These are phyloP conservation scores for Drosophila malerkotliana DNA, from an alignment of 1,140 invertebrate genomes.

Conservation along the genomic window DNA sequence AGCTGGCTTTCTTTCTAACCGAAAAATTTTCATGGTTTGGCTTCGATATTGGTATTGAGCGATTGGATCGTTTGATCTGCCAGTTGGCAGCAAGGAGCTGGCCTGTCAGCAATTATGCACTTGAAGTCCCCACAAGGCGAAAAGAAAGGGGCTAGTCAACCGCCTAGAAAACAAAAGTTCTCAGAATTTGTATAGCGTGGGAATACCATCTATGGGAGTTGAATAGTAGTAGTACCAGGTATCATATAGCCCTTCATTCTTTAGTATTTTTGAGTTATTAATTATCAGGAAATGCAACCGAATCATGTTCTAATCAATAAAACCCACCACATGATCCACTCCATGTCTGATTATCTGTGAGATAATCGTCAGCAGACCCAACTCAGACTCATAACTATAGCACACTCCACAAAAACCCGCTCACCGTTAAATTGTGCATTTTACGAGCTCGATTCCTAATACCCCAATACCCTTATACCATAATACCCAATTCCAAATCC, in stretches of 20 bases:
- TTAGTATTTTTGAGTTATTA: not conserved
- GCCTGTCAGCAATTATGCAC: slow-evolving; percentile 74
- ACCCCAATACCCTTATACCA: not conserved
- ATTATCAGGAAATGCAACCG: slow-evolving; percentile 11
- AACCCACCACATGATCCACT: slow-evolving; percentile 30
- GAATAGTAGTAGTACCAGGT: not conserved
- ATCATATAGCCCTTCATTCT: not conserved
- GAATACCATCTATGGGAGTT: slow-evolving; percentile 17
- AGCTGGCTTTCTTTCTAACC: slow-evolving; percentile 55
- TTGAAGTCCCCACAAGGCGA: slow-evolving; percentile 26
- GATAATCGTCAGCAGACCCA: slow-evolving; percentile 45
- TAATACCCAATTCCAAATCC: slow-evolving; percentile 20
- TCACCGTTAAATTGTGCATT: slow-evolving; percentile 71
- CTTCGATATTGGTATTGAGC: slow-evolving; percentile 72
- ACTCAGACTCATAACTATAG: slow-evolving; percentile 47
- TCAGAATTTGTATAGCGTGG: slow-evolving; percentile 49
- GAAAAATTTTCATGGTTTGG: slow-evolving; percentile 2
- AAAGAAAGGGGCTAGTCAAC: slow-evolving; percentile 40
- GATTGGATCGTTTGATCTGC: slow-evolving; percentile 46
- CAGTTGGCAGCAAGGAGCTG: slow-evolving; percentile 55
- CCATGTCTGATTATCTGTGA: slow-evolving; percentile 37
- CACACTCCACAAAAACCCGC: slow-evolving; percentile 63
- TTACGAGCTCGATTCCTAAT: slow-evolving; percentile 50
- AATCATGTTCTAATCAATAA: slow-evolving; percentile 51
- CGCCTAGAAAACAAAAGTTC: slow-evolving; percentile 66